Evolutionary conservation across 1,140 invertebrate genomes (phyloP), one percentile per base, ranked within the genome.

Genomic region (Leptestheria dahalacensis): DNA sequence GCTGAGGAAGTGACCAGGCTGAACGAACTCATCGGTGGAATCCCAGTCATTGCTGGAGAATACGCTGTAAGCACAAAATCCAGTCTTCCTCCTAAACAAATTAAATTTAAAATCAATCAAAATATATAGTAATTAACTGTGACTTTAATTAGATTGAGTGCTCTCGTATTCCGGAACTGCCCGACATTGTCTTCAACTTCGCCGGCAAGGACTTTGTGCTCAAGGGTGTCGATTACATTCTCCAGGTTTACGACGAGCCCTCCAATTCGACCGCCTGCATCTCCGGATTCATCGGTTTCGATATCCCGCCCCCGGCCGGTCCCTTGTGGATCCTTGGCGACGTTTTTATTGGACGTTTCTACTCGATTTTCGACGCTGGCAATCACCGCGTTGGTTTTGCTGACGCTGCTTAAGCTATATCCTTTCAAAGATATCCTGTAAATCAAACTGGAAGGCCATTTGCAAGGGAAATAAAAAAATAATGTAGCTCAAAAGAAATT

Each of bases 221-320:
- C 20, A 77, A 78, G 61, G 87, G 86, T 62, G 76, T 80, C 61
- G 89, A 97, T 69, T 97, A 98, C 68, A 75, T 95, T 63, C 74
- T 97, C 1, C 77, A 80, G 15, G 69, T 66, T 21, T 67, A 73
- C 59, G 62, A 57, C 60, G 63, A 20, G 33, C 79, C 79, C 61
- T 74, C 86, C 1, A 80, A 96, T 56, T 18, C 53, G 25, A 33
- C 15, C n/a, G 33, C 53, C 18, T 99, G 95, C 67, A 71, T 99
- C 47, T 93, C 88, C 67, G 95, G 94, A 55, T 98, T 99, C 72
- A 89, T 95, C 81, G 92, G 91, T 47, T 82, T 99, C 65, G 94
- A 98, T 71, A 85, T 98, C 65, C 91, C 91, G 46, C 81, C 87
- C 66, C 91, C 91, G 57, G 83, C 85, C 69, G 91, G 89, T 12